Evolutionary conservation across 2,888 invertebrate species (phyloP).

Genomic region (Podotricha telesiphe): DNA sequence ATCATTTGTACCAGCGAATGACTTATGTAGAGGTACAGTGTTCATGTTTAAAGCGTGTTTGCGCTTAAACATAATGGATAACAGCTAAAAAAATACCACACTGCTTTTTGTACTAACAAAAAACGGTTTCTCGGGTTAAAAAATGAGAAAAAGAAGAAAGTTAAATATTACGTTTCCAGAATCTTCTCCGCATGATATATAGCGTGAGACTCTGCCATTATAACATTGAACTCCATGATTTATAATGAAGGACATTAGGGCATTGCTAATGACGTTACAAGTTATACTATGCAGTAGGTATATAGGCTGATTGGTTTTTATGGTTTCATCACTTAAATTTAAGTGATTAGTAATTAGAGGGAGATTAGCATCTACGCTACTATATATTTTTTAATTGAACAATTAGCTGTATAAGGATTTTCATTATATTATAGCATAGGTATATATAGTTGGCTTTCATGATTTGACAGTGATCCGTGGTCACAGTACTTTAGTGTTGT

Average conservation of each 20-base stretch:
- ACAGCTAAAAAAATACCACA: too few species aligned
- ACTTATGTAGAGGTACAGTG: too few species aligned
- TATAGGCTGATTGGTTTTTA: not conserved
- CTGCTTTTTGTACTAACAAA: too few species aligned
- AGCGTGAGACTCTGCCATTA: conserved; percentile 1
- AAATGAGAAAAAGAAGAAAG: too few species aligned
- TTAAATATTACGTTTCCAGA: not conserved
- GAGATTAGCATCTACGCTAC: not conserved
- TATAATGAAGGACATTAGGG: conserved; percentile 11
- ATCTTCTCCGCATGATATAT: not conserved
- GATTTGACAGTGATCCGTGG: too few species aligned
- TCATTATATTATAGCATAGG: not conserved
- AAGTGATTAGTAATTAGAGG: not conserved
- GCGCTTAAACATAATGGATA: too few species aligned
- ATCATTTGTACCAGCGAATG: too few species aligned
- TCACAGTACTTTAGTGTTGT: too few species aligned
- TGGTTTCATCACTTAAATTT: conserved; percentile 8
- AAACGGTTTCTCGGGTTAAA: too few species aligned
- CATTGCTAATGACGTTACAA: conserved; percentile 6
- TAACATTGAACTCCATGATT: not conserved
- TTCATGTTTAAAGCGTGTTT: too few species aligned
- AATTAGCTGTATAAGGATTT: not conserved
- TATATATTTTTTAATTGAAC: not conserved
- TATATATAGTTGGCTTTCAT: too few species aligned
- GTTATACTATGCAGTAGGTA: not conserved